Evolutionary conservation across 2,888 invertebrate genomes (phyloP).

Genomic region (Eupithecia vulgata): DNA sequence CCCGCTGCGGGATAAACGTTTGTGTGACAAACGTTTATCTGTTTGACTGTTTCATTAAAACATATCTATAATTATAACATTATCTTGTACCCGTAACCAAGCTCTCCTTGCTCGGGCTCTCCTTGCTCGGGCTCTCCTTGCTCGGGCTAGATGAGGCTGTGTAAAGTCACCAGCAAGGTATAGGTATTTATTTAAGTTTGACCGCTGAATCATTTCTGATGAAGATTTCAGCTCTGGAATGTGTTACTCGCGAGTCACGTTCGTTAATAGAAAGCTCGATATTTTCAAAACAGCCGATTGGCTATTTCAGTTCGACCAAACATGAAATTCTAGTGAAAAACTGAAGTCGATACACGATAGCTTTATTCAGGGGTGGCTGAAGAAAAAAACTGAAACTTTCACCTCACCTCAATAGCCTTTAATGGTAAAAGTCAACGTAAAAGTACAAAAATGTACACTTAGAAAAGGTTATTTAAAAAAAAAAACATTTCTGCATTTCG

Average conservation of each 20-base stretch:
- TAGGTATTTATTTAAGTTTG: not conserved
- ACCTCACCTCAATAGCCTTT: too few species aligned
- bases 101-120: too few species aligned
- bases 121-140: not conserved
- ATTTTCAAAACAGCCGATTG: conserved; percentile 28
- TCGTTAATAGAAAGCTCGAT: conserved; percentile 29
- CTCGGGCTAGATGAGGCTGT: not conserved
- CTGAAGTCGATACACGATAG: conserved; percentile 25
- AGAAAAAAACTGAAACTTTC: not conserved
- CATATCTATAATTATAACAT: too few species aligned
- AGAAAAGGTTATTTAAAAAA: too few species aligned
- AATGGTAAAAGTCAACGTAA: too few species aligned
- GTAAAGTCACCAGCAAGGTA: not conserved
- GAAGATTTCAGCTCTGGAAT: conserved; percentile 23
- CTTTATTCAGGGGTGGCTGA: conserved; percentile 20
- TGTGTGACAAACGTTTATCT: too few species aligned
- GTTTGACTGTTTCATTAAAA: too few species aligned
- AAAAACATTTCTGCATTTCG: too few species aligned
- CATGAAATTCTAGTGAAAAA: conserved; percentile 27
- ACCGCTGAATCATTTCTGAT: conserved; percentile 15
- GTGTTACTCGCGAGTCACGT: conserved; percentile 21
- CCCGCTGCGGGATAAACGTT: too few species aligned
- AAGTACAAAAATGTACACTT: too few species aligned
- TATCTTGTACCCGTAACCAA: not conserved
- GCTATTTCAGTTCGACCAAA: conserved; percentile 26